Percentiles rank a stretch among this genome's conserved stretches.
Evolutionary conservation across 2,113 vertebrate species (phyloP).

Genomic region (Labrus mixtus): DNA sequence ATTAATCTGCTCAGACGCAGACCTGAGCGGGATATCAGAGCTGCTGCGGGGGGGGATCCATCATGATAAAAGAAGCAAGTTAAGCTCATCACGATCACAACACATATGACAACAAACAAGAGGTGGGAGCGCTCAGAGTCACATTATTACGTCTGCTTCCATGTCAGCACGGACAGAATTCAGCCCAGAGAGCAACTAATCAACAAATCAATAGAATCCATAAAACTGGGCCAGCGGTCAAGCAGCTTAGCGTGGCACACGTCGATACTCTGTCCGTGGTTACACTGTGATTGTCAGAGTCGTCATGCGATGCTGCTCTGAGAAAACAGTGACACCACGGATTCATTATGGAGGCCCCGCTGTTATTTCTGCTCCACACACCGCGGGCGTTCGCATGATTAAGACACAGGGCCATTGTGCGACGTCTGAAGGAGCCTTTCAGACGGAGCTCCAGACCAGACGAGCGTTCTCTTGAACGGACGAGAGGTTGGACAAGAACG

Average conservation of each 20-base stretch:
- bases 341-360: slow-evolving; percentile 59
- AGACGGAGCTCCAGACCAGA: slow-evolving; percentile 67
- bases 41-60: slow-evolving; percentile 27
- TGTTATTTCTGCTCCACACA: slow-evolving; percentile 56
- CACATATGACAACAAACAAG: not conserved
- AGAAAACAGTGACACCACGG: slow-evolving; percentile 44
- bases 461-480: slow-evolving; percentile 66
- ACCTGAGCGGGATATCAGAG: slow-evolving; percentile 19
- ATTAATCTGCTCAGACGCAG: slow-evolving; percentile 55
- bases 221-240: slow-evolving; percentile 46
- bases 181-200: slow-evolving; percentile 14
- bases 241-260: slow-evolving; percentile 34
- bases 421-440: slow-evolving; percentile 69
- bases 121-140: not conserved
- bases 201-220: slow-evolving; percentile 48
- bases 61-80: slow-evolving; percentile 38
- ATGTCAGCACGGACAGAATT: not conserved
- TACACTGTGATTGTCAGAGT: slow-evolving; percentile 32
- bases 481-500: slow-evolving; percentile 62
- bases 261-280: slow-evolving; percentile 44
- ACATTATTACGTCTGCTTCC: not conserved
- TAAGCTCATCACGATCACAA: slow-evolving; percentile 13
- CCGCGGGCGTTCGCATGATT: slow-evolving; percentile 59
- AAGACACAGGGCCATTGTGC: slow-evolving; percentile 79
- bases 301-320: slow-evolving; percentile 38